These are phyloP conservation scores for Carposina sasakii DNA, from an alignment of 1,140 invertebrate genomes.

Conservation along the genomic window DNA sequence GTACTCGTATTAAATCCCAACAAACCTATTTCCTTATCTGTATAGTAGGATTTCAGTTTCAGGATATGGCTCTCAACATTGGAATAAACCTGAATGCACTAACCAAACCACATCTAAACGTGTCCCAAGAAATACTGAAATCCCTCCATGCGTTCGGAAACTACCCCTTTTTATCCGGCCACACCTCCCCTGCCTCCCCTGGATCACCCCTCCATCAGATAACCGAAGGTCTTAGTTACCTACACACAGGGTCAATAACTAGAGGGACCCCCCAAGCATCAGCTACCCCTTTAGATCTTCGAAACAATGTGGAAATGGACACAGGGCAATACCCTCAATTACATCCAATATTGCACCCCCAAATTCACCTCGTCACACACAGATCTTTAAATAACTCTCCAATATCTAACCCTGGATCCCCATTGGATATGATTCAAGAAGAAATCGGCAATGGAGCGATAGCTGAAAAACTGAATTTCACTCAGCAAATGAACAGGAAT, in stretches of 20 bases:
- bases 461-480: too few species aligned
- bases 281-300: conserved; percentile 69
- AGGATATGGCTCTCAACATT: conserved; percentile 53
- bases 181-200: conserved; percentile 44
- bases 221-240: conserved; percentile 74
- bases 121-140: conserved; percentile 49
- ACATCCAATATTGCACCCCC: conserved; percentile 52
- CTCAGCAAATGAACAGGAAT: conserved; percentile 22
- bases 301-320: conserved; percentile 60
- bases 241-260: conserved; percentile 82
- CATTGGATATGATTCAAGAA: conserved; percentile 91
- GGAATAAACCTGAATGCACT: conserved; percentile 51
- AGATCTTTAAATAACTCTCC: conserved; percentile 75
- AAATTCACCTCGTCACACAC: conserved; percentile 65
- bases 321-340: conserved; percentile 44
- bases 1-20: too few species aligned
- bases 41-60: conserved; percentile 26
- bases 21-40: too few species aligned
- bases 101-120: conserved; percentile 38
- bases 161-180: conserved; percentile 41
- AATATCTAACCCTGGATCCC: conserved; percentile 76
- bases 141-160: conserved; percentile 35
- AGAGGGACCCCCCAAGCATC: conserved; percentile 76
- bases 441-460: conserved; percentile 76
- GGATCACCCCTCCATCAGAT: conserved; percentile 64